A percentile compares a stretch with the other conserved stretches of the same genome.
Conservation (phyloP, 2,113 vertebrate species). For the Menura novaehollandiae region DNA sequence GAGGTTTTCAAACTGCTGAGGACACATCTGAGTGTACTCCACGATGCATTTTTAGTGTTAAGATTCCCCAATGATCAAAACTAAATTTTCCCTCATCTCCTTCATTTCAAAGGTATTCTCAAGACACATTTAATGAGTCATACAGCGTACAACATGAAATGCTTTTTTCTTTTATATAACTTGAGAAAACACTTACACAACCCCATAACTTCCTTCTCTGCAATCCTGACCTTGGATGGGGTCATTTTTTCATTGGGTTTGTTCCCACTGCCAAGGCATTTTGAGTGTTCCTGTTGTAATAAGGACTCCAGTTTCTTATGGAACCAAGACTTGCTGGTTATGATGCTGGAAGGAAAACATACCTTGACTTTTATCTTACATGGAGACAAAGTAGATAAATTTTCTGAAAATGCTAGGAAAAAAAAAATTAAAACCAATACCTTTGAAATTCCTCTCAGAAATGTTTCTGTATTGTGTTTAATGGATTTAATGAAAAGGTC, state of each 20-base stretch:
- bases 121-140: background rate
- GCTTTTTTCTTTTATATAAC: background rate
- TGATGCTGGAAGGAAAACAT: background rate
- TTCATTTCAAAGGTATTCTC: background rate
- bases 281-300: background rate
- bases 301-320: background rate
- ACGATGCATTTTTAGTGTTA: background rate
- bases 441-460: background rate
- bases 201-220: background rate
- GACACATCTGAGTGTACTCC: background rate
- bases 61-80: background rate
- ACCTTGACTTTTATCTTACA: background rate
- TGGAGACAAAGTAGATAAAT: background rate
- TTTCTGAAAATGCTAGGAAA: background rate
- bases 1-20: background rate
- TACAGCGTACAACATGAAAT: background rate
- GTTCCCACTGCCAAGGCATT: background rate
- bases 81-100: background rate
- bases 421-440: rapidly evolving
- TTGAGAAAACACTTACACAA: background rate
- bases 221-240: background rate
- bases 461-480: background rate
- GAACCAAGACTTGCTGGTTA: background rate
- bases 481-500: background rate
- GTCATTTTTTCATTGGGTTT: background rate